Conservation (phyloP, 2,888 invertebrate genomes). For the Tenthredo amoena region DNA sequence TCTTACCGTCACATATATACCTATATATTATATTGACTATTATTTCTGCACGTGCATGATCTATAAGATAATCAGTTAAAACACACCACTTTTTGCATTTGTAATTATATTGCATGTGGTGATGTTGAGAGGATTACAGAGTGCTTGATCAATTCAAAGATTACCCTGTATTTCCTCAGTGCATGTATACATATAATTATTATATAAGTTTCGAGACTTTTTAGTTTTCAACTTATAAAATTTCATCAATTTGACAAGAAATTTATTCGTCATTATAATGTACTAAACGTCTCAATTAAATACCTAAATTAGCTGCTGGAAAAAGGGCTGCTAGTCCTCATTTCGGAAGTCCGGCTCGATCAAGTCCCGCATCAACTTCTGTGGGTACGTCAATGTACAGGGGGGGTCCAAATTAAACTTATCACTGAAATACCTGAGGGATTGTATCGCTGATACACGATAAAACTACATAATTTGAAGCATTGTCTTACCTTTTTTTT, state of each 20-base stretch:
- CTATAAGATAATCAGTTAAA: background rate
- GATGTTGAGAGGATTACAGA: background rate
- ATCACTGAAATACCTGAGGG: constrained; percentile 18
- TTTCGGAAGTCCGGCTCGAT: constrained; percentile 74
- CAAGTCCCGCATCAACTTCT: constrained; percentile 66
- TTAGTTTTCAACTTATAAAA: background rate
- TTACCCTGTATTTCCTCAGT: background rate
- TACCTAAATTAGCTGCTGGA: constrained; percentile 65
- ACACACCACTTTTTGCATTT: constrained; percentile 24
- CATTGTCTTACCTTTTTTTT: background rate
- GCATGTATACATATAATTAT: background rate
- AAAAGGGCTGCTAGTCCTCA: constrained; percentile 73
- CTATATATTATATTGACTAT: background rate
- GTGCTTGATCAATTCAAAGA: background rate
- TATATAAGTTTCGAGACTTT: background rate
- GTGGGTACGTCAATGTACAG: constrained; percentile 67
- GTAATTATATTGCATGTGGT: constrained; percentile 25
- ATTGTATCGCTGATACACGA: background rate
- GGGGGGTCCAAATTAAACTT: constrained; percentile 33
- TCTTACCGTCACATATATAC: background rate
- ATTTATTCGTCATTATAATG: constrained; percentile 1
- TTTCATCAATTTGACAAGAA: background rate
- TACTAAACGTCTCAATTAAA: constrained; percentile 28
- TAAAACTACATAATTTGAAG: background rate
- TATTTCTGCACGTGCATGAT: constrained; percentile 33